These are phyloP conservation scores for Metalampra italica DNA, from an alignment of 2,888 invertebrate species.

Conservation along the genomic window DNA sequence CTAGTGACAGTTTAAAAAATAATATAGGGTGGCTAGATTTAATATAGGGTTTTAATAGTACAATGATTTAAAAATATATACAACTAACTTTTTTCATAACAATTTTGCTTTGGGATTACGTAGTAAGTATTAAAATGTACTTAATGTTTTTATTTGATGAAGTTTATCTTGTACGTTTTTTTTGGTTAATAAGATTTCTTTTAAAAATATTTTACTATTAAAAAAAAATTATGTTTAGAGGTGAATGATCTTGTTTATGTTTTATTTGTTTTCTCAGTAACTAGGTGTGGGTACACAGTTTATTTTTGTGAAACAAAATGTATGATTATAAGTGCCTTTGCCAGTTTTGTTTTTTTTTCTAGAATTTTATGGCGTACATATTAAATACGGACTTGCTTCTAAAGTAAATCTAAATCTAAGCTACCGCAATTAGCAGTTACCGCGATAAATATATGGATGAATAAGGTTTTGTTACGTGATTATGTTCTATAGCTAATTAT, in stretches of 20 bases:
- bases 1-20: constrained; percentile 32
- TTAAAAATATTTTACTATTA: not conserved
- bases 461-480: constrained; percentile 37
- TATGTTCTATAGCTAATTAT: constrained; percentile 37
- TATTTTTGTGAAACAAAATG: constrained; percentile 1
- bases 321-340: constrained; percentile 26
- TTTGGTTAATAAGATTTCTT: too few species aligned
- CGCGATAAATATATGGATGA: constrained; percentile 27
- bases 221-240: constrained; percentile 12
- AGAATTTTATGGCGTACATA: too few species aligned
- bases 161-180: not conserved
- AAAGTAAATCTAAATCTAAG: constrained; percentile 25
- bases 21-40: constrained; percentile 27
- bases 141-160: constrained; percentile 3
- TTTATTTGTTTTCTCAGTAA: constrained; percentile 1
- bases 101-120: not conserved
- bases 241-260: not conserved
- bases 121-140: constrained; percentile 14
- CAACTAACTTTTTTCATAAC: not conserved
- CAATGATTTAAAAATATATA: constrained; percentile 1
- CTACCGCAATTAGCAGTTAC: constrained; percentile 23
- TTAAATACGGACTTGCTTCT: too few species aligned
- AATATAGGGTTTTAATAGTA: constrained; percentile 10
- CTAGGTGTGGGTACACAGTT: constrained; percentile 18
- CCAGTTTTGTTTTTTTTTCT: constrained; percentile 7